These are phyloP conservation scores for Porphyrio hochstetteri DNA, from an alignment of 2,113 vertebrate genomes.

Conservation along the genomic window DNA sequence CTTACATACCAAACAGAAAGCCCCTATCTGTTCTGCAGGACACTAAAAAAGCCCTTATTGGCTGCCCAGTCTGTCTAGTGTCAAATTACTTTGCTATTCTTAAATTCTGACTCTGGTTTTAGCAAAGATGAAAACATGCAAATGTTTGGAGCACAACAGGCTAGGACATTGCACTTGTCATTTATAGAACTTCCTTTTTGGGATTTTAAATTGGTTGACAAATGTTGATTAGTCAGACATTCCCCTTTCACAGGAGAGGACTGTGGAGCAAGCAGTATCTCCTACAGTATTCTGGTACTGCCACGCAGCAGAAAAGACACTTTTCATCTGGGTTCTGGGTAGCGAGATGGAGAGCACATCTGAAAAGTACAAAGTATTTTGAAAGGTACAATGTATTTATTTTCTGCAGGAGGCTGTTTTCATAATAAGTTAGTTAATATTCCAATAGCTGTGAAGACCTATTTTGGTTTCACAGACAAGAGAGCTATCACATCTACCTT, in stretches of 20 bases:
- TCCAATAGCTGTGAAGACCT: background rate
- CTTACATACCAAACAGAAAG: background rate
- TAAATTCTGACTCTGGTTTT: background rate
- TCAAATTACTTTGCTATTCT: constrained; percentile 5
- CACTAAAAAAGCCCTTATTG: background rate
- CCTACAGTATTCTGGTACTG: background rate
- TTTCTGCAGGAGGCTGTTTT: background rate
- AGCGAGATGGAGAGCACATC: background rate
- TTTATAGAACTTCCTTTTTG: background rate
- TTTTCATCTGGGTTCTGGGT: background rate
- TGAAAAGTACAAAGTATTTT: background rate
- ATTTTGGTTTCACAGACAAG: background rate
- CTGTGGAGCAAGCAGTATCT: background rate
- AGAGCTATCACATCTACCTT: background rate
- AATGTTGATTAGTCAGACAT: background rate
- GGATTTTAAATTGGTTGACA: background rate
- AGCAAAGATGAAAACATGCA: background rate
- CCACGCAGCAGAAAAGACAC: background rate
- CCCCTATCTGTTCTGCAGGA: background rate
- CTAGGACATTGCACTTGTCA: background rate
- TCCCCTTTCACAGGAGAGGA: background rate
- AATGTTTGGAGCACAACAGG: background rate
- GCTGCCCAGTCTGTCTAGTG: background rate
- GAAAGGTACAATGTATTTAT: background rate
- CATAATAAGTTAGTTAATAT: background rate